phyloP scores from a whole-genome alignment of 2,797 vertebrate species.

The Schizopygopsis malacanthus region DNA sequence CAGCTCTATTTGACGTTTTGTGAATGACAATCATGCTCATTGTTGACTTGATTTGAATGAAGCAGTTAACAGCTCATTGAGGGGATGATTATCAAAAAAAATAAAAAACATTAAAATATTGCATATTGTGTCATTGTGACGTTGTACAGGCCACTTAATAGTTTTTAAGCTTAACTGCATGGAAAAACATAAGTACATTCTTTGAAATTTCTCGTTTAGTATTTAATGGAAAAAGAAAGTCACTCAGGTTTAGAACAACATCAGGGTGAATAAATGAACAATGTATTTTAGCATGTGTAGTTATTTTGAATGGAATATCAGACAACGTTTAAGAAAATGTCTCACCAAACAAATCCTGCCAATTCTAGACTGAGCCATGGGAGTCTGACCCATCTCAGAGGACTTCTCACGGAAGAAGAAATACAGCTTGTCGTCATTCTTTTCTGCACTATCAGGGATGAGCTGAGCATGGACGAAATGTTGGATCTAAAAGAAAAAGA shows the following conservation, averaged over 20 bases:
- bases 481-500: conserved; percentile 83
- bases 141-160: neutral
- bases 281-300: neutral
- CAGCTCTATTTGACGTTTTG: neutral
- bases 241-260: neutral
- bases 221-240: neutral
- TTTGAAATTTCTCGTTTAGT: neutral
- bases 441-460: conserved; percentile 94
- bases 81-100: neutral
- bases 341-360: conserved; percentile 96
- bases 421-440: conserved; percentile 97
- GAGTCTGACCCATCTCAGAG: conserved; percentile 90
- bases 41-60: neutral
- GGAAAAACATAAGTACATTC: neutral
- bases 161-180: neutral
- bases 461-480: conserved; percentile 94
- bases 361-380: conserved; percentile 92
- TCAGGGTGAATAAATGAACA: neutral
- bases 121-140: neutral
- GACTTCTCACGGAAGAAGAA: conserved; percentile 98
- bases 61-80: neutral
- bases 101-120: neutral
- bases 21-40: neutral
- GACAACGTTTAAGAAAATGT: conserved; percentile 35
- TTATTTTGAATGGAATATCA: neutral